Conservation (phyloP, 2,797 vertebrate genomes). For the Okamejei kenojei region DNA sequence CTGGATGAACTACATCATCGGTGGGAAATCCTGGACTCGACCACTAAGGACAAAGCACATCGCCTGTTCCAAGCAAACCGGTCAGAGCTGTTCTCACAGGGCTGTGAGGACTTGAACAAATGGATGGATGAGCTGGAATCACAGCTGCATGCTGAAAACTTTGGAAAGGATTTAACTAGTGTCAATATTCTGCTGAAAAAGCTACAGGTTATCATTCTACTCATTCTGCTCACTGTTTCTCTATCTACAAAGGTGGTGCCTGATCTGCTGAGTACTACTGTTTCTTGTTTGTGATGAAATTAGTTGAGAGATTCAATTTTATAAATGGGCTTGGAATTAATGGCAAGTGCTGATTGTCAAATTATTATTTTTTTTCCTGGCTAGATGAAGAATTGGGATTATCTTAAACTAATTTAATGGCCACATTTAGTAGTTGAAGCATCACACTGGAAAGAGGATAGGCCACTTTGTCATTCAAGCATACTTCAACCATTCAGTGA, state of each 20-base stretch:
- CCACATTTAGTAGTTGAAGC: background rate
- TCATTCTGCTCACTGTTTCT: conserved; percentile 17
- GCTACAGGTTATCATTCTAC: conserved; percentile 64
- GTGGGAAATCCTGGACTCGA: conserved; percentile 73
- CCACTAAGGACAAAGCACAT: conserved; percentile 73
- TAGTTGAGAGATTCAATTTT: background rate
- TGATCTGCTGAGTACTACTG: background rate
- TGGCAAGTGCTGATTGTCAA: background rate
- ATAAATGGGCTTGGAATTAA: background rate
- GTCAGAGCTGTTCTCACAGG: conserved; percentile 76
- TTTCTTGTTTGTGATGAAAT: background rate
- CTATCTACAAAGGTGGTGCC: background rate
- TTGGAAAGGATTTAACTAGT: conserved; percentile 79
- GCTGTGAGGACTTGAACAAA: conserved; percentile 72
- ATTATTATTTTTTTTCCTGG: too few relatives aligned
- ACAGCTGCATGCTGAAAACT: conserved; percentile 69
- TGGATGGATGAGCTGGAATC: conserved; percentile 74
- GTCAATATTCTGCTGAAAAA: conserved; percentile 88
- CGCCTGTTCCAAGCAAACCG: conserved; percentile 82
- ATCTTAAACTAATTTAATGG: background rate
- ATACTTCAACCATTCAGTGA: too few relatives aligned
- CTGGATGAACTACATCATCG: conserved; percentile 67
- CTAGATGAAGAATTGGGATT: background rate
- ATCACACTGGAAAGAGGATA: too few relatives aligned
- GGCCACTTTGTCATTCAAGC: too few relatives aligned